Evolutionary conservation across 92 coral and sea anemone species (phyloP).

Genomic region (Anthopleura xanthogrammica): DNA sequence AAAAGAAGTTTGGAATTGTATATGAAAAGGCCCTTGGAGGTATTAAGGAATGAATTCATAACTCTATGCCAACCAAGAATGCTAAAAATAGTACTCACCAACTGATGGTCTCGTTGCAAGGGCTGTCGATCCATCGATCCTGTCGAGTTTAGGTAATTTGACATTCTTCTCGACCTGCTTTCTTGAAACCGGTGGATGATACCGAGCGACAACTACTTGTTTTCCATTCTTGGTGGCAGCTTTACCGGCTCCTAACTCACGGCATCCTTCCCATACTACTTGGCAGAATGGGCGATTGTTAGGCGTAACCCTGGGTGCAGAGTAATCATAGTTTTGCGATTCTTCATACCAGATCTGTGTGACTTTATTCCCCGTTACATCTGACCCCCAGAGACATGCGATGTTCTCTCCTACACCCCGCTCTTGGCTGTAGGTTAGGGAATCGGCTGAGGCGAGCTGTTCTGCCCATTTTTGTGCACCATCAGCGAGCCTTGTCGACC

Average conservation of each 20-base stretch:
- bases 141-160: slow-evolving; percentile 32
- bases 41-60: not conserved
- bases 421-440: slow-evolving; percentile 68
- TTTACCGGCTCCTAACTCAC: slow-evolving; percentile 90
- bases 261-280: slow-evolving; percentile 89
- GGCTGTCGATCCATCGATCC: slow-evolving; percentile 34
- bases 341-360: slow-evolving; percentile 97
- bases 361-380: slow-evolving; percentile 82
- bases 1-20: not conserved
- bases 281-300: slow-evolving; percentile 93
- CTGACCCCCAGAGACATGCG: slow-evolving; percentile 93
- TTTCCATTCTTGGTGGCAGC: slow-evolving; percentile 81
- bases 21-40: not conserved
- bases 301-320: slow-evolving; percentile 58
- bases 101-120: slow-evolving; percentile 4
- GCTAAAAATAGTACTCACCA: slow-evolving; percentile 23
- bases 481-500: slow-evolving; percentile 82
- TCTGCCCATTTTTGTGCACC: slow-evolving; percentile 99
- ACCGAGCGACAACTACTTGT: slow-evolving; percentile 89
- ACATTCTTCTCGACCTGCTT: slow-evolving; percentile 68
- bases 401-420: slow-evolving; percentile 84
- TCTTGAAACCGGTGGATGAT: slow-evolving; percentile 77
- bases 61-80: not conserved
- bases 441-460: slow-evolving; percentile 75
- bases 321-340: slow-evolving; percentile 67